Evolutionary conservation across 1,140 invertebrate genomes (phyloP).

Genomic region (Habropoda laboriosa): DNA sequence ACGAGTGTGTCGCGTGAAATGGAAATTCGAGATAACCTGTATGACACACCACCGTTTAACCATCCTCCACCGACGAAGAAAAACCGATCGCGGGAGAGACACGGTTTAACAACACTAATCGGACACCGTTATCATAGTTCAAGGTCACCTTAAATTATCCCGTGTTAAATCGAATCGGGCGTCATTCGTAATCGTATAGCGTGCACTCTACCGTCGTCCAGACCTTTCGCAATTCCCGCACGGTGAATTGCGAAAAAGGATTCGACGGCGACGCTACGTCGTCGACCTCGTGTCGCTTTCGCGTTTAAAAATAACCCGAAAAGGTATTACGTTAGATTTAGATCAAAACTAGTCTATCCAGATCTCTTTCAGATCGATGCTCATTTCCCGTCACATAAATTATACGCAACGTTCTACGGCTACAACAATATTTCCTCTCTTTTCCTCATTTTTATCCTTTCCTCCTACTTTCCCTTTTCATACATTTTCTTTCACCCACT

Average conservation of each 20-base stretch:
- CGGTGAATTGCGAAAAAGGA: background rate
- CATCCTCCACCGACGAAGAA: background rate
- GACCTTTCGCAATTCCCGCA: no score
- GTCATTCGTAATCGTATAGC: background rate
- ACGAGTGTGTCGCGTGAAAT: no score
- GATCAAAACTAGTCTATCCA: background rate
- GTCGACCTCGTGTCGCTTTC: slow-evolving; percentile 5
- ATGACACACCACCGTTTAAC: background rate
- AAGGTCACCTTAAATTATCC: slow-evolving; percentile 2
- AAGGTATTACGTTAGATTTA: background rate
- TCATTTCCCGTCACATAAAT: no score
- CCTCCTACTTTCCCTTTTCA: no score
- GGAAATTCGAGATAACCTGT: no score
- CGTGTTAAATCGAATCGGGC: background rate
- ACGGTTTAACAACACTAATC: background rate
- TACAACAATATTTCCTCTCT: no score
- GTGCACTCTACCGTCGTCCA: background rate
- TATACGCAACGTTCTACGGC: no score
- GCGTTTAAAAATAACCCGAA: background rate
- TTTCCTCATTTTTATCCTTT: no score
- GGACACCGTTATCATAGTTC: slow-evolving; percentile 16
- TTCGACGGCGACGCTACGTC: background rate
- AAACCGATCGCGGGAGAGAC: background rate
- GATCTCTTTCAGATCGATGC: no score
- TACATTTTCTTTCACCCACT: no score